phyloP scores from a whole-genome alignment of 2,888 invertebrate species.

The Drosophila dives region DNA sequence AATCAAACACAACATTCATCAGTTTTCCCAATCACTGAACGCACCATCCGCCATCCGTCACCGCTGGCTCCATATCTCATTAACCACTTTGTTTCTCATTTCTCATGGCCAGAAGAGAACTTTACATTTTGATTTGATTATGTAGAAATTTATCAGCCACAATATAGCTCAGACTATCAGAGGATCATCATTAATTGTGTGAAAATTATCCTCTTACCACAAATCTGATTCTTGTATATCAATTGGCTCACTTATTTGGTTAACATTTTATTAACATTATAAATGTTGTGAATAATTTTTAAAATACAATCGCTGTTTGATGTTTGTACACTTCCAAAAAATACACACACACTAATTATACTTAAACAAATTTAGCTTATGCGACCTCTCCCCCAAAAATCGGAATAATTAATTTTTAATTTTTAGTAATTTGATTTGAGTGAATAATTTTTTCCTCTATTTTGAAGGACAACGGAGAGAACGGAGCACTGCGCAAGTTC shows the following conservation, averaged over 20 bases:
- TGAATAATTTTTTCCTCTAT: constrained; percentile 16
- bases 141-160: neutral
- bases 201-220: constrained; percentile 2
- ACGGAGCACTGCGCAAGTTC: constrained; percentile 92
- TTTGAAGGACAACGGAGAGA: constrained; percentile 88
- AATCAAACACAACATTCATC: constrained; percentile 39
- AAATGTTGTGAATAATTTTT: constrained; percentile 38
- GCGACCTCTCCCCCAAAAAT: constrained; percentile 4
- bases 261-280: constrained; percentile 14
- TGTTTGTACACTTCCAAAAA: constrained; percentile 25
- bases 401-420: neutral
- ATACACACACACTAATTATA: constrained; percentile 4
- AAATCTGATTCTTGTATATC: neutral
- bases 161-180: constrained; percentile 8
- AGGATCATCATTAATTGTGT: neutral
- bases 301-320: constrained; percentile 34
- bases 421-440: neutral
- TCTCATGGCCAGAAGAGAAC: constrained; percentile 2
- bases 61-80: constrained; percentile 10
- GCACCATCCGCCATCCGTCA: constrained; percentile 31
- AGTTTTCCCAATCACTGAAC: constrained; percentile 28
- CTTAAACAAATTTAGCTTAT: constrained; percentile 18
- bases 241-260: constrained; percentile 30
- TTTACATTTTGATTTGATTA: constrained; percentile 10
- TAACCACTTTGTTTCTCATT: constrained; percentile 11